Base-by-base conservation (phyloP, 2,888 invertebrate genomes). In the Branchipolynoe longqiensis region DNA sequence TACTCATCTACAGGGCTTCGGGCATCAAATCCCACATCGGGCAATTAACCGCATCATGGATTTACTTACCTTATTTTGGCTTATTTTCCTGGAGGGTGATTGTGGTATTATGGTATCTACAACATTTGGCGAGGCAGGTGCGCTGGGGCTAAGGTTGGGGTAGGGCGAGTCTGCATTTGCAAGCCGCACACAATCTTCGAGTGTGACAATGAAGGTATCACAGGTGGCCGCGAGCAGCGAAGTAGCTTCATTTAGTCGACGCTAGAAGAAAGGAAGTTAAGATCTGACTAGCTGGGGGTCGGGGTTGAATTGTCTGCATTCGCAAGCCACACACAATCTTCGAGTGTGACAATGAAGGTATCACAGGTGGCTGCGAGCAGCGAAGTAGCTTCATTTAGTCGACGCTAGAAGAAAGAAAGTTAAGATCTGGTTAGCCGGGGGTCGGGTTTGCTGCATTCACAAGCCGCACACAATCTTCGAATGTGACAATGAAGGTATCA, bases 201-300 rank as follows among this genome's bases (percentile, higher is more conserved):
- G 94, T 33, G 97, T 96, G 92, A 96, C 95, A 88, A 97, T 96
- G 93, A 97, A 97, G 48, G 96, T 96, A 94, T 97, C 97, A 95
- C 97, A 97, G 83, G 97, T 97, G 62, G 96, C 96, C 87, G 96
- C 95, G 56, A 97, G 94, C 88, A 97, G 94, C 91, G 95, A 95
- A 14, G 96, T 96, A 2, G 96, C 96, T 93, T 97, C 96, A 64
- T 93, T 91, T 59, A 94, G 84, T 86, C 92, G 91, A 93, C 94
- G 88, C 38, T 69, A 31, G 1, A 62, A 62, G 4, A n/a, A 88
- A 88, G 22, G 25, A 62, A n/a, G 6, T 14, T 18, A 48, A n/a
- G n/a, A n/a, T n/a, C n/a, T n/a, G n/a, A n/a, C n/a, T n/a, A n/a
- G n/a, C n/a, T n/a, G 8, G 82, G 82, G 78, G 38, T 48, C 38